Base-by-base conservation (phyloP, 2,888 invertebrate genomes). In the Gerosis bhagava region DNA sequence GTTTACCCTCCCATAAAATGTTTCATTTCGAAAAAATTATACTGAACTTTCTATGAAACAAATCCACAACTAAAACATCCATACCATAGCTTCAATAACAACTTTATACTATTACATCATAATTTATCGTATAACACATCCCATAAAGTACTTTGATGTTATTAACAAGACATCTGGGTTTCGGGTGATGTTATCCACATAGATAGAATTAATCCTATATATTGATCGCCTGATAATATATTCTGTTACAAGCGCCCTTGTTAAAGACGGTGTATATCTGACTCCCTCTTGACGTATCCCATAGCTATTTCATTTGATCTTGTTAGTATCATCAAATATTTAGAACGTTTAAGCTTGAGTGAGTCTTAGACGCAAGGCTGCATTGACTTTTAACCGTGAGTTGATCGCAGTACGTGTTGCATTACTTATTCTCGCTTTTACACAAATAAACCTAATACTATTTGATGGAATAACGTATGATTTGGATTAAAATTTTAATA, bases 261-360 rank as follows among this genome's bases (percentile, higher is more conserved):
- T 83, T 81, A 79, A 80, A 75, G 67, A 77, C 65, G 65, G 73
- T 61, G 61, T 67, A 70, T 67, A 69, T 67, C 65, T 58, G 63
- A 64, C 62, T 73, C 69, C 67, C 67, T 64, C 71, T 67, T 68
- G 69, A 74, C 68, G 68, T 72, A 72, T 66, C 67, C 69, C 65
- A 66, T 74, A 65, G 74, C 74, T 73, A 73, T 79, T 81, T 80
- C 79, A 76, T 81, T 79, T 80, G 80, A 84, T 87, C 82, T 77
- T 67, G 79, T 77, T 73, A 76, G 69, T 73, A 71, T 74, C 77
- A 86, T 87, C 78, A 83, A 87, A 86, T 84, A 87, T 87, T 86
- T 77, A 86, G 73, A 67, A 62, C 74, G 73, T 79, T 80, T 81
- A 78, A 83, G 83, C 73, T 81, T 70, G 70, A 77, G 73, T 73